These are phyloP conservation scores for Eristalis arbustorum DNA, from an alignment of 2,888 invertebrate genomes.

Conservation along the genomic window DNA sequence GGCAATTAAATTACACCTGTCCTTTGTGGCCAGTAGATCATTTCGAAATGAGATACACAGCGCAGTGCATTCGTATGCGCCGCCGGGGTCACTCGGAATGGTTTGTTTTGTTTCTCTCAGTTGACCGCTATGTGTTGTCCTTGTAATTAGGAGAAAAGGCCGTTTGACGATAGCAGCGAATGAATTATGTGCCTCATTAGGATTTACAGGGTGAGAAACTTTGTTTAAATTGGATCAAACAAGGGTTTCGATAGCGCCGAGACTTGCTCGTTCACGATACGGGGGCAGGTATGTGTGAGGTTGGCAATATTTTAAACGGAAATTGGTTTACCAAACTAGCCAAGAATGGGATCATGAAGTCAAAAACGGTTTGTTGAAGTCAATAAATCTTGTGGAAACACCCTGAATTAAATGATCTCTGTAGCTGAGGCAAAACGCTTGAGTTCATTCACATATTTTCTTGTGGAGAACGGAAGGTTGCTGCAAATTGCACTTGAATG, in stretches of 20 bases:
- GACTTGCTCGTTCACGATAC: too few species aligned
- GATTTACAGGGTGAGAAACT: constrained; percentile 46
- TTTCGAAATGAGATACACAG: constrained; percentile 49
- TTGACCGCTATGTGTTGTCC: constrained; percentile 53
- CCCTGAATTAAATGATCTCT: background rate
- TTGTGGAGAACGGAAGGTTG: background rate
- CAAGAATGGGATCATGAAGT: background rate
- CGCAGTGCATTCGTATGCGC: background rate
- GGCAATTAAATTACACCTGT: constrained; percentile 69
- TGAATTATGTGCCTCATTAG: constrained; percentile 68
- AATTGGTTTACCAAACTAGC: background rate
- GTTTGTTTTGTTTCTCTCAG: constrained; percentile 61
- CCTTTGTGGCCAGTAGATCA: constrained; percentile 57
- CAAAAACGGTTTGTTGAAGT: background rate
- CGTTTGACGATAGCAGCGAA: constrained; percentile 58
- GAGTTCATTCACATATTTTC: background rate
- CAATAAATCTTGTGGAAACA: background rate
- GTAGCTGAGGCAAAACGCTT: background rate
- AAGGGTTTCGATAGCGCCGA: constrained; percentile 2
- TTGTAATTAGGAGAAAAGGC: constrained; percentile 65
- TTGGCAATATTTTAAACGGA: background rate
- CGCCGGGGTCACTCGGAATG: constrained; percentile 37
- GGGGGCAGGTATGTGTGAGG: background rate
- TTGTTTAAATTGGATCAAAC: constrained; percentile 28
- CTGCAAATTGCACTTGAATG: too few species aligned